Base-by-base conservation (phyloP, 2,797 vertebrate genomes). In the Leuciscus waleckii region DNA sequence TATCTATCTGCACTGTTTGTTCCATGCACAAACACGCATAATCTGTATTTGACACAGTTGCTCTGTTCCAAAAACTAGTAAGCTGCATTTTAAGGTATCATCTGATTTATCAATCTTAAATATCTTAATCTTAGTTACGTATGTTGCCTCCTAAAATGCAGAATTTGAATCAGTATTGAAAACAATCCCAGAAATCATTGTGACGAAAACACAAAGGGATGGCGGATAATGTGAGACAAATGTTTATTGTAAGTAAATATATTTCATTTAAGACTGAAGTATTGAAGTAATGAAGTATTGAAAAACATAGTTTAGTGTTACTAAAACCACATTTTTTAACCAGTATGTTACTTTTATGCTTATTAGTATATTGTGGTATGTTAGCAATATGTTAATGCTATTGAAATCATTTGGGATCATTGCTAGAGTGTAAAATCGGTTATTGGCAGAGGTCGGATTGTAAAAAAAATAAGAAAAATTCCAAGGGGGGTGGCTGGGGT, bases 1-100 rank as follows among this genome's bases (percentile, higher is more conserved):
- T 88, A 68, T 17, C 35, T 89, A 54, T 46, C 41, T 17, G 14
- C 9, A 76, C 23, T 61, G 26, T 51, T 67, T 49, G 49, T 46
- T 67, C 21, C 8, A 3, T 8, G 37, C 35, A 29, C 16, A 37
- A 11, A 54, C 16, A 26, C 4, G 17, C n/a, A 49, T 70, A 6
- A n/a, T 81, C 5, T 75, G 17, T 51, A 49, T 13, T 67, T 23
- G 19, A 80, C 78, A 80, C 43, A 51, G 39, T 35, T 49, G 78
- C 29, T 49, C 41, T 23, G 6, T 35, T 56, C 9, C 75, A 63
- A 76, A 54, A 75, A 9, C 29, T 23, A 9, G 29, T 35, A 19
- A 35, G 63, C 29, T 54, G 29, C 49, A 39, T 21, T 68, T 39
- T 21, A 68, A 39, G 9, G 35, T 19, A 39, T 68, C 35, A 39